These are phyloP conservation scores for Tyrannus savana DNA, from an alignment of 2,113 vertebrate species.

Conservation along the genomic window DNA sequence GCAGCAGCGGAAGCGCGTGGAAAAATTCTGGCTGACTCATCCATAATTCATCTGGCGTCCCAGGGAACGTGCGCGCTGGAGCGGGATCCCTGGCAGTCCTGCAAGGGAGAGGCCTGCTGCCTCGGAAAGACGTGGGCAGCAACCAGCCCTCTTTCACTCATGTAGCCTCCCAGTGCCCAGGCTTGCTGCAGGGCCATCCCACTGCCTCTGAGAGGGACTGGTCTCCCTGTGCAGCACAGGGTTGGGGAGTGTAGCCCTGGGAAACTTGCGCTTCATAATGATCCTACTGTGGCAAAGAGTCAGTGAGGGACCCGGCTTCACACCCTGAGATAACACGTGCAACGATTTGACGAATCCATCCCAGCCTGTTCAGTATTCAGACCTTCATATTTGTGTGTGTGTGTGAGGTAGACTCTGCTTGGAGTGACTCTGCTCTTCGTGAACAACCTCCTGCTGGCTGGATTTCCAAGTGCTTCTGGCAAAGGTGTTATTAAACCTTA, in stretches of 20 bases:
- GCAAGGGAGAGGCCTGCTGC: not conserved
- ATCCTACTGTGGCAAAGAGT: not conserved
- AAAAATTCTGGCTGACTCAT: constrained; percentile 31
- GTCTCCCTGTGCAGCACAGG: not conserved
- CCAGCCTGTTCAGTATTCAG: rapidly evolving
- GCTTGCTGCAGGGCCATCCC: rapidly evolving
- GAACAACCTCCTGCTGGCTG: not conserved
- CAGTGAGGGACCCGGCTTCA: not conserved
- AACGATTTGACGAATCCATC: not conserved
- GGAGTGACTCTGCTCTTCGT: not conserved
- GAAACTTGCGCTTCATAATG: not conserved
- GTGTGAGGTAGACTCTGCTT: not conserved
- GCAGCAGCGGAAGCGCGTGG: not conserved
- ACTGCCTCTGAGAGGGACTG: not conserved
- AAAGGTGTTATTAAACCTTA: not conserved
- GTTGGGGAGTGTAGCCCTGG: not conserved
- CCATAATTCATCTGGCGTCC: not conserved
- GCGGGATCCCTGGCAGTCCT: not conserved
- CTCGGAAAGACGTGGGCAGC: rapidly evolving
- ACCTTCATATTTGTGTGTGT: not conserved
- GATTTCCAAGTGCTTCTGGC: not conserved
- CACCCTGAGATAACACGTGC: rapidly evolving
- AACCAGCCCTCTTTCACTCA: not conserved
- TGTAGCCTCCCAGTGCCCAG: not conserved
- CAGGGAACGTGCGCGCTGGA: not conserved